Evolutionary conservation across 2,113 vertebrate genomes (phyloP).

Genomic region (Chrysemys picta): DNA sequence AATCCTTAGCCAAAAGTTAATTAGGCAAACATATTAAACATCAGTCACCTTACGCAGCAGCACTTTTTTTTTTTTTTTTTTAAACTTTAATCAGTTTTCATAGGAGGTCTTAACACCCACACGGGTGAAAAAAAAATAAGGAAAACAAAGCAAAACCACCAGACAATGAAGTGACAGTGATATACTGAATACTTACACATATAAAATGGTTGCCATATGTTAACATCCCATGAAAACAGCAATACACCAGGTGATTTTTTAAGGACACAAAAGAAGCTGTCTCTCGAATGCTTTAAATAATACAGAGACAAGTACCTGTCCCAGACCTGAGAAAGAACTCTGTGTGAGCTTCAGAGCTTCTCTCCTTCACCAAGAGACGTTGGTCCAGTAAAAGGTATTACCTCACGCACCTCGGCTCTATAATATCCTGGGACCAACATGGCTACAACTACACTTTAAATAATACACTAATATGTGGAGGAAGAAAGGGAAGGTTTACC

Average conservation of each 20-base stretch:
- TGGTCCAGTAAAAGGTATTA: background rate
- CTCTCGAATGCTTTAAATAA: background rate
- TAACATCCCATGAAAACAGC: background rate
- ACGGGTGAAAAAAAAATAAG: background rate
- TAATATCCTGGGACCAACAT: background rate
- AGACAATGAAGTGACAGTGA: background rate
- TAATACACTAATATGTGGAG: no score
- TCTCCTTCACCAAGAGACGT: background rate
- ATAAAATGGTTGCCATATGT: rapidly evolving
- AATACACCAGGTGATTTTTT: background rate
- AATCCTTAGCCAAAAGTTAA: slow-evolving; percentile 89
- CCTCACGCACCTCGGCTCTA: background rate
- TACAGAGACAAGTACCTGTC: background rate
- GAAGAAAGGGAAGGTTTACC: background rate
- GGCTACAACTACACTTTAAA: background rate
- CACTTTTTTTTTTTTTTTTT: slow-evolving; percentile 32
- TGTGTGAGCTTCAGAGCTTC: background rate
- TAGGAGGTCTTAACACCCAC: background rate
- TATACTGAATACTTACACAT: background rate
- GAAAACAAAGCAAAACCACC: background rate
- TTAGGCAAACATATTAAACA: slow-evolving; percentile 85
- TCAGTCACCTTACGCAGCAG: slow-evolving; percentile 73
- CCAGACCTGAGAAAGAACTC: background rate
- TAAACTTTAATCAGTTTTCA: slow-evolving; percentile 44
- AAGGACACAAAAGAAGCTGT: background rate